These are phyloP conservation scores for Carollia perspicillata DNA, from an alignment of 2,113 vertebrate species.

Conservation along the genomic window DNA sequence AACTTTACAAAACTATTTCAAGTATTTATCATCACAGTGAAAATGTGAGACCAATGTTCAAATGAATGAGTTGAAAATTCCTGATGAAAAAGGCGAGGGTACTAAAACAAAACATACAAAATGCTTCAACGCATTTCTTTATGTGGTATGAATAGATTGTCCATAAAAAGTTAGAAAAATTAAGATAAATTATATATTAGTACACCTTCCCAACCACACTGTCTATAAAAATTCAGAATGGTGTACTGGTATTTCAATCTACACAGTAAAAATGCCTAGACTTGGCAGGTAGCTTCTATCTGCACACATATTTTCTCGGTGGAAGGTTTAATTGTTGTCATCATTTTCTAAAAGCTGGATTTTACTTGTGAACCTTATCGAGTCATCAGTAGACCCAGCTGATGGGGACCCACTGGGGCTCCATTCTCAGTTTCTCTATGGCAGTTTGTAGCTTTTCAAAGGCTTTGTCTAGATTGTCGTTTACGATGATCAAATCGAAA, in stretches of 20 bases:
- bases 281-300: slow-evolving; percentile 54
- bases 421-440: slow-evolving; percentile 89
- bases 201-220: slow-evolving; percentile 92
- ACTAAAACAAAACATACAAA: slow-evolving; percentile 87
- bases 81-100: slow-evolving; percentile 85
- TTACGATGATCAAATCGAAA: slow-evolving; percentile 96
- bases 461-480: slow-evolving; percentile 98
- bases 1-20: slow-evolving; percentile 86
- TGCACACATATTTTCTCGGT: slow-evolving; percentile 63
- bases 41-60: slow-evolving; percentile 84
- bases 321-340: slow-evolving; percentile 60
- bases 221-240: slow-evolving; percentile 93
- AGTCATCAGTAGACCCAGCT: slow-evolving; percentile 96
- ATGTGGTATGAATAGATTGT: slow-evolving; percentile 90
- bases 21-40: slow-evolving; percentile 90
- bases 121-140: slow-evolving; percentile 91
- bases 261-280: slow-evolving; percentile 81
- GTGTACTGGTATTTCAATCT: slow-evolving; percentile 83
- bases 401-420: slow-evolving; percentile 97
- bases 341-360: slow-evolving; percentile 64
- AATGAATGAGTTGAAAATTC: slow-evolving; percentile 79
- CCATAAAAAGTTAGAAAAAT: slow-evolving; percentile 95
- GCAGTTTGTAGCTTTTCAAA: slow-evolving; percentile 94
- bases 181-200: slow-evolving; percentile 96
- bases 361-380: slow-evolving; percentile 48